Evolutionary conservation across 2,113 vertebrate species (phyloP).

Genomic region (Nesoenas mayeri): DNA sequence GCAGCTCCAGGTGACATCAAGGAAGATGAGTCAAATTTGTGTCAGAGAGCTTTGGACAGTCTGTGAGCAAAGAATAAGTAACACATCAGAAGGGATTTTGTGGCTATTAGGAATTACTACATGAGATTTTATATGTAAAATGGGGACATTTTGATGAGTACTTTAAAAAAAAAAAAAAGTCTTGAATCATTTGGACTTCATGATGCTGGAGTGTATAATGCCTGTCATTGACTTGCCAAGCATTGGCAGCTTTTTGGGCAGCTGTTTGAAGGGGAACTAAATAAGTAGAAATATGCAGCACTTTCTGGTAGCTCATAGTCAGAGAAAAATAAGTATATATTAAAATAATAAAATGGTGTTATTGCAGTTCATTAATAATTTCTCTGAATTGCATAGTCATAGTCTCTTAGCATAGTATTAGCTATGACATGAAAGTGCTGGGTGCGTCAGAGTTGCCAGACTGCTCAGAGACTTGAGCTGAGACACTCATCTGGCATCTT

Average conservation of each 20-base stretch:
- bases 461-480: background rate
- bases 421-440: background rate
- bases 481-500: background rate
- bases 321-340: background rate
- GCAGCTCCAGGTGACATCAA: background rate
- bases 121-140: background rate
- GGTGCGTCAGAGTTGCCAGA: background rate
- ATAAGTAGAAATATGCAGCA: background rate
- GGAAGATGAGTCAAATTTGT: background rate
- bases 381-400: background rate
- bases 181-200: background rate
- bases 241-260: background rate
- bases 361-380: background rate
- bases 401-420: background rate
- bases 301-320: background rate
- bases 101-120: background rate
- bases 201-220: background rate
- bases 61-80: background rate
- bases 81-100: background rate
- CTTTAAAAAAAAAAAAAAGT: background rate
- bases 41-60: background rate
- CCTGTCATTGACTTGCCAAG: background rate
- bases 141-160: background rate
- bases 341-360: fast-evolving
- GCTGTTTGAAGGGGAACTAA: background rate